These are phyloP conservation scores for Henricia sp. DNA, from an alignment of 53 echinoderm and acorn worm genomes.

Conservation along the genomic window DNA sequence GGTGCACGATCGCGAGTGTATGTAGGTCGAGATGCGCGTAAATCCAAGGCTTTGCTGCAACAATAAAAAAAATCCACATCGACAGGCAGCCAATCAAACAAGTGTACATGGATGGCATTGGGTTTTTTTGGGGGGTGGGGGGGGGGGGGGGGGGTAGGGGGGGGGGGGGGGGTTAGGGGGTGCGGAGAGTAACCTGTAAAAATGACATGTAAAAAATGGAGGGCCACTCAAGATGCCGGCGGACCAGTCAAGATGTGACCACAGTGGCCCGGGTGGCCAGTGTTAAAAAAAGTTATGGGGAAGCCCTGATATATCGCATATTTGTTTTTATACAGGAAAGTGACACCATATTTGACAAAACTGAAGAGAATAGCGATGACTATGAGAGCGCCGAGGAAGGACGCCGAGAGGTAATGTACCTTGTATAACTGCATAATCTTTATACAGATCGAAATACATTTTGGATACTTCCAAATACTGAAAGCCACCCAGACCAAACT, in stretches of 20 bases:
- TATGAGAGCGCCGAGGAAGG: slow-evolving; percentile 84
- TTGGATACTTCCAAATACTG: too few species aligned
- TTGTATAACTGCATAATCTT: not conserved
- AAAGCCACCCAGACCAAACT: too few species aligned
- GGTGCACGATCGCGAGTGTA: too few species aligned
- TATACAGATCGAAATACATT: too few species aligned
- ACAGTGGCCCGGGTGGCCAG: not conserved
- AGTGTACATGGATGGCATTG: too few species aligned
- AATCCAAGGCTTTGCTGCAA: too few species aligned
- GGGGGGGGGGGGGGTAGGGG: not conserved
- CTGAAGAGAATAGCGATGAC: slow-evolving; percentile 75
- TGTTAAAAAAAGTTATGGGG: not conserved
- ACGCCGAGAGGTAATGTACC: slow-evolving; percentile 44
- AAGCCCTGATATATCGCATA: not conserved
- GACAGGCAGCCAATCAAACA: too few species aligned
- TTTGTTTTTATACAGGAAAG: slow-evolving; percentile 65
- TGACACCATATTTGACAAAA: slow-evolving; percentile 74
- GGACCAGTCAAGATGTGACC: not conserved
- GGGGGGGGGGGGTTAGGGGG: not conserved
- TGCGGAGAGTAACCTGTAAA: not conserved
- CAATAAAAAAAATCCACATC: too few species aligned
- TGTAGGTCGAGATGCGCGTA: too few species aligned
- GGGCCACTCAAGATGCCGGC: not conserved
- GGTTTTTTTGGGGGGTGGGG: too few species aligned
- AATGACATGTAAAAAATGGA: not conserved